Conservation (phyloP, 2,888 invertebrate species). For the Leucophenga montana region DNA sequence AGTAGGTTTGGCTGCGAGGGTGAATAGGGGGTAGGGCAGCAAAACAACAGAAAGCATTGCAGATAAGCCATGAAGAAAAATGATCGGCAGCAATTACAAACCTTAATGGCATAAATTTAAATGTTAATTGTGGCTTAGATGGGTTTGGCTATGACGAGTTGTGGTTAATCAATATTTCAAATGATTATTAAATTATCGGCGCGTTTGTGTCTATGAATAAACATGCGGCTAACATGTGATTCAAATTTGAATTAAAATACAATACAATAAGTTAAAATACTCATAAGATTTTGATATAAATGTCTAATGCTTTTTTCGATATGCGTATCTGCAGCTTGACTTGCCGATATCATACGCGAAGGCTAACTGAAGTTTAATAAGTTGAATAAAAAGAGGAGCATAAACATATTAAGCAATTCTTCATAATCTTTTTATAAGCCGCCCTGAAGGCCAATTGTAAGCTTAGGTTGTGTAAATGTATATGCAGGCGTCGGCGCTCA, state of each 20-base stretch:
- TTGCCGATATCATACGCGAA: background rate
- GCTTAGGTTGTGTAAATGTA: too few species aligned
- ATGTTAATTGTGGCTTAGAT: slow-evolving; percentile 44
- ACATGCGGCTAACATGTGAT: slow-evolving; percentile 3
- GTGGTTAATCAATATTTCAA: slow-evolving; percentile 2
- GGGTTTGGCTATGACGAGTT: slow-evolving; percentile 39
- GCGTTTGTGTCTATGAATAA: background rate
- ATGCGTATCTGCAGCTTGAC: background rate
- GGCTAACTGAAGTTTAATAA: background rate
- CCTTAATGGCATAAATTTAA: slow-evolving; percentile 39
- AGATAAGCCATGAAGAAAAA: background rate
- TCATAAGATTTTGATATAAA: too few species aligned
- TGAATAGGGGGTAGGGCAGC: background rate
- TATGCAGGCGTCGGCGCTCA: too few species aligned
- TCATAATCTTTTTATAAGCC: too few species aligned
- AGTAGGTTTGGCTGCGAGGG: background rate
- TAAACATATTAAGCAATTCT: too few species aligned
- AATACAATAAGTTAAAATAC: too few species aligned
- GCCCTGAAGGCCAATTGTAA: too few species aligned
- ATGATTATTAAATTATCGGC: slow-evolving; percentile 33
- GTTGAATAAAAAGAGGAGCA: too few species aligned
- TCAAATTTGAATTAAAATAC: background rate
- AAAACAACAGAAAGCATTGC: background rate
- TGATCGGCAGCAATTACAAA: background rate
- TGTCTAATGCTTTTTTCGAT: too few species aligned